Base-by-base conservation (phyloP, 2,888 invertebrate species). In the Chelonus formosanus region DNA sequence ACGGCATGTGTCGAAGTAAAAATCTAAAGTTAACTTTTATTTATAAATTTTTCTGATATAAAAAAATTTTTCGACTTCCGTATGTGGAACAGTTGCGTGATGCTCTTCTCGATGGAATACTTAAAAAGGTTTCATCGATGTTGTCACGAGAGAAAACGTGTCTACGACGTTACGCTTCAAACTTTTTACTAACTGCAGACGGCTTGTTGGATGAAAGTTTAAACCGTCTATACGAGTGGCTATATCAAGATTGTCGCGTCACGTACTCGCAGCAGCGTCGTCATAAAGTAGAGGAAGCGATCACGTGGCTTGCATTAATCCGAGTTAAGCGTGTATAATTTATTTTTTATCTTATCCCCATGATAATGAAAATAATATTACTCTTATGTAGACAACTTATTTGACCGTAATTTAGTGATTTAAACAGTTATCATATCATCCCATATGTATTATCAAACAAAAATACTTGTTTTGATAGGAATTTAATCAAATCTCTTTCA, bases 111-210 rank as follows among this genome's bases (percentile, higher is more conserved):
- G 58, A 65, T 67, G 62, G 70, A 71, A 71, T 70, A 64, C 66
- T 70, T 71, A 70, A 71, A 71, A 71, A 71, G 70, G 67, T 67
- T 71, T 69, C 67, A 67, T 70, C 61, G 69, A 67, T 68, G 67
- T 61, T 58, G 60, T 60, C 52, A 60, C 43, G 61, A 47, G 62
- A 57, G 62, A 68, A 54, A 69, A 70, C 68, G 63, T 67, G 68
- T 64, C 66, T 69, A 48, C 69, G 45, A 63, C 63, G 55, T 59
- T 67, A 57, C 53, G 65, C 52, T 52, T 40, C 35, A 50, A 45
- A 53, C n/a, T 67, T 67, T 63, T 62, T 53, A 61, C 61, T 31
- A 61, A 61, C 61, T 61, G 44, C 43, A 53, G 53, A 10, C 59
- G 35, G 48, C 43, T 61, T 43, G 53, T 44, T 10, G 34, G 61